Evolutionary conservation across 2,888 invertebrate genomes (phyloP), one percentile per base, ranked within the genome.

Genomic region (Odontocerum albicorne): DNA sequence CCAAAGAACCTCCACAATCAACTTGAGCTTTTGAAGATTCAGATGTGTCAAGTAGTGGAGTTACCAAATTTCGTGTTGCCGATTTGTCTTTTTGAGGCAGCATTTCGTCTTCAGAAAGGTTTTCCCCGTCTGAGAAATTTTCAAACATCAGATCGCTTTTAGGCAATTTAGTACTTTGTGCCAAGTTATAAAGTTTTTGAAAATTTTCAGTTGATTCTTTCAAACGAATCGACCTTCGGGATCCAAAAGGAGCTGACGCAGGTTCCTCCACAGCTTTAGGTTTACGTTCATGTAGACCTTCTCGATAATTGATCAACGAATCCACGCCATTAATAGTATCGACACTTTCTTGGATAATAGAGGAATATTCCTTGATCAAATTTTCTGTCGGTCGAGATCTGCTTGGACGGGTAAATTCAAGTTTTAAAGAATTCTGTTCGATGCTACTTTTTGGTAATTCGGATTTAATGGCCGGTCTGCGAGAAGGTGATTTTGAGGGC

Each of bases 1-100:
- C 77, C 36, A 72, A 58, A 49, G 68, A 64, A 1, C 77, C 76
- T 44, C 73, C 75, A 64, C 77, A 77, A 59, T 78, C 76, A 70
- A 70, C 72, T 2, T 8, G n/a, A 10, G 15, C 22, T 4, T 12
- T 15, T n/a, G 15, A 15, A 1, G 20, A 8, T 15, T 71, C 64
- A 60, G 68, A 72, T 19, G 67, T 8, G 12, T 55, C 70, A 40
- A 73, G 67, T 22, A 74, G 51, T 0, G 78, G 77, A 38, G 78
- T 78, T 1, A 75, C 72, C 33, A 78, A 63, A 60, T 73, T 74
- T 51, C 77, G 70, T 2, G 70, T 69, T 1, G 69, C 64, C 1
- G 73, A 70, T 51, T 65, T 68, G 1, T 70, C 69, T 59, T 68
- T 72, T 46, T 63, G 68, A 2, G 49, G 51, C 2, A 51, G 49